A percentile compares a stretch with the other conserved stretches of the same genome.
phyloP scores from a whole-genome alignment of 2,888 invertebrate genomes.

The Cremastinae sp. region DNA sequence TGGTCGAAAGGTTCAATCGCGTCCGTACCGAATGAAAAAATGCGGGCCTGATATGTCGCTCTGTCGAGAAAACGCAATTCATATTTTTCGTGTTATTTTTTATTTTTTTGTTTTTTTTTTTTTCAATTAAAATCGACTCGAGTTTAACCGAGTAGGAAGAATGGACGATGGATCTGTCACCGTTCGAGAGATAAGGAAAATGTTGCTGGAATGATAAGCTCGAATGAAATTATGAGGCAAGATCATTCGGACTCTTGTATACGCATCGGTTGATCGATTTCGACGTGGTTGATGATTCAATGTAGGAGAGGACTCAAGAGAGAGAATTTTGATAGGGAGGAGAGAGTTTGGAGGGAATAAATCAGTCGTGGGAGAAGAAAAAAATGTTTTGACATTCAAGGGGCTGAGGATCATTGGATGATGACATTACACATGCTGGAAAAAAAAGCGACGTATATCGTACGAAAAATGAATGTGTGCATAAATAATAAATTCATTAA shows the following conservation, averaged over 20 bases:
- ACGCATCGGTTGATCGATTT: conserved; percentile 52
- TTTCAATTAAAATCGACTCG: conserved; percentile 36
- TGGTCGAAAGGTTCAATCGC: conserved; percentile 50
- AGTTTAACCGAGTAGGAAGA: conserved; percentile 10
- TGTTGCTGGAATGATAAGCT: conserved; percentile 34
- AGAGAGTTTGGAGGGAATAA: conserved; percentile 23
- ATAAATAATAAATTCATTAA: conserved; percentile 51
- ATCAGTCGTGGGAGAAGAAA: conserved; percentile 20
- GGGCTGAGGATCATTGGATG: conserved; percentile 44
- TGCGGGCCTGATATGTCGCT: conserved; percentile 33
- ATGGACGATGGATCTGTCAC: no score
- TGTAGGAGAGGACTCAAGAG: not conserved
- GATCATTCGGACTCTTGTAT: conserved; percentile 54
- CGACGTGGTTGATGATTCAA: conserved; percentile 47
- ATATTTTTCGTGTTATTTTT: no score
- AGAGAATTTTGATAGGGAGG: not conserved
- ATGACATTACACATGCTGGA: conserved; percentile 53
- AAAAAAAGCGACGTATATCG: conserved; percentile 35
- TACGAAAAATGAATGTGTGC: conserved; percentile 56
- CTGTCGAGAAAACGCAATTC: conserved; percentile 18
- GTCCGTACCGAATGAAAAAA: conserved; percentile 30
- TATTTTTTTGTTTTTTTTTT: no score
- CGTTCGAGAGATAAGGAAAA: not conserved
- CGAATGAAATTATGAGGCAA: conserved; percentile 21
- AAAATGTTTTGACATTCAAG: conserved; percentile 46